phyloP scores from a whole-genome alignment of 2,797 vertebrate species.

The Pteropus rufus region DNA sequence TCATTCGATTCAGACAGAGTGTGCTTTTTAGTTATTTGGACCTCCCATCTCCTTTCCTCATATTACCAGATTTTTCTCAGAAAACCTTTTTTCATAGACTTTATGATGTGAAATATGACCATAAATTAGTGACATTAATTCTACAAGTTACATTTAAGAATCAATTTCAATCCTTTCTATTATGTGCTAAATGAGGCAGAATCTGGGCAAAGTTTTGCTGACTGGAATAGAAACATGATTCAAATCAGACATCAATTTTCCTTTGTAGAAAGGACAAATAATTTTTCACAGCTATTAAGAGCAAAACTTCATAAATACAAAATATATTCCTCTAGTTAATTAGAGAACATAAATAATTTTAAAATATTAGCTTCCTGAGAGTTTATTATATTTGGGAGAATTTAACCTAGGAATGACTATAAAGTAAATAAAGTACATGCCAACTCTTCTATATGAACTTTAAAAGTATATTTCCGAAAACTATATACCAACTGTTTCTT shows the following conservation, averaged over 20 bases:
- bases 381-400: conserved; percentile 12
- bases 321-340: not conserved
- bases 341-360: not conserved
- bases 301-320: conserved; percentile 19
- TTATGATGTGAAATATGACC: conserved; percentile 18
- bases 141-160: conserved; percentile 17
- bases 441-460: not conserved
- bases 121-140: conserved; percentile 12
- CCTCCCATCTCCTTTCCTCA: not conserved
- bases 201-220: not conserved
- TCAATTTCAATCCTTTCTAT: not conserved
- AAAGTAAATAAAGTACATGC: not conserved
- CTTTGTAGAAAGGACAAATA: conserved; percentile 27
- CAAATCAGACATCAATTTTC: conserved; percentile 19
- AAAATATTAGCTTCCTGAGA: not conserved
- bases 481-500: not conserved
- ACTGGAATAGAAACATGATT: not conserved
- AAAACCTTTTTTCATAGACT: not conserved
- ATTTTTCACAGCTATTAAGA: conserved; percentile 24
- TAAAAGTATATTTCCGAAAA: not conserved
- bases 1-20: not conserved
- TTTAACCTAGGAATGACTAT: not conserved
- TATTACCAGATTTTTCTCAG: not conserved
- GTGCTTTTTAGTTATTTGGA: not conserved
- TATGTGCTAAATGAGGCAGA: not conserved